These are phyloP conservation scores for Callocephalon fimbriatum DNA, from an alignment of 2,113 vertebrate genomes.

Conservation along the genomic window DNA sequence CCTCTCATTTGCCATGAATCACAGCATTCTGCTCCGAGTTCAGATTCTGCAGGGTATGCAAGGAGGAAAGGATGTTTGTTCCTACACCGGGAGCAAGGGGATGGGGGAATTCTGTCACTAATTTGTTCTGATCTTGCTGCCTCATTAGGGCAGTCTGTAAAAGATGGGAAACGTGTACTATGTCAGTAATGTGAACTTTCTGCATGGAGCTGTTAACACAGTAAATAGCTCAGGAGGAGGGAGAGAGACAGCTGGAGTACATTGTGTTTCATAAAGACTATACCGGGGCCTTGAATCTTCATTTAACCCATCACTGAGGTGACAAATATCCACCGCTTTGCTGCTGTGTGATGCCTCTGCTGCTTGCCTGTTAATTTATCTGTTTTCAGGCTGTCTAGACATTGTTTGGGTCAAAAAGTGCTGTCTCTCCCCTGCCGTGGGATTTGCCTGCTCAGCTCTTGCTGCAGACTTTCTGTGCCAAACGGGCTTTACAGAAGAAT, in stretches of 20 bases:
- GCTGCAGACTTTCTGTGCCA: constrained; percentile 54
- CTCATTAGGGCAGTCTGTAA: constrained; percentile 57
- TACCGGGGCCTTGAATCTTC: constrained; percentile 59
- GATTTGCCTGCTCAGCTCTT: constrained; percentile 66
- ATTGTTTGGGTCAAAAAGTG: constrained; percentile 75
- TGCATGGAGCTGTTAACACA: constrained; percentile 54
- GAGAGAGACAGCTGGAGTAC: constrained; percentile 45
- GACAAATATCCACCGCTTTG: constrained; percentile 66
- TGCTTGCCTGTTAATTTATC: constrained; percentile 76
- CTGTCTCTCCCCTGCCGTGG: constrained; percentile 61
- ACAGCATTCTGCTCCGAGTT: background rate
- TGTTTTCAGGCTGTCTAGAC: constrained; percentile 82
- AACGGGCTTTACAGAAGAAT: constrained; percentile 64
- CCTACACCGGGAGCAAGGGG: background rate
- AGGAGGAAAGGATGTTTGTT: constrained; percentile 6
- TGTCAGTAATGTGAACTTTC: constrained; percentile 36
- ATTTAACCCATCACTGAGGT: constrained; percentile 67
- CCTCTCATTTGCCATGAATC: background rate
- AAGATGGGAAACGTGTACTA: constrained; percentile 18
- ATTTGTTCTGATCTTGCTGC: constrained; percentile 70
- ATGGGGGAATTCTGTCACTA: constrained; percentile 50
- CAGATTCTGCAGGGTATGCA: background rate
- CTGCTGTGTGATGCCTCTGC: constrained; percentile 68
- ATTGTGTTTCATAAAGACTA: constrained; percentile 61
- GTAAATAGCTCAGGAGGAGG: constrained; percentile 51